Conservation (phyloP, 2,797 vertebrate species). For the Semaprochilodus insignis region DNA sequence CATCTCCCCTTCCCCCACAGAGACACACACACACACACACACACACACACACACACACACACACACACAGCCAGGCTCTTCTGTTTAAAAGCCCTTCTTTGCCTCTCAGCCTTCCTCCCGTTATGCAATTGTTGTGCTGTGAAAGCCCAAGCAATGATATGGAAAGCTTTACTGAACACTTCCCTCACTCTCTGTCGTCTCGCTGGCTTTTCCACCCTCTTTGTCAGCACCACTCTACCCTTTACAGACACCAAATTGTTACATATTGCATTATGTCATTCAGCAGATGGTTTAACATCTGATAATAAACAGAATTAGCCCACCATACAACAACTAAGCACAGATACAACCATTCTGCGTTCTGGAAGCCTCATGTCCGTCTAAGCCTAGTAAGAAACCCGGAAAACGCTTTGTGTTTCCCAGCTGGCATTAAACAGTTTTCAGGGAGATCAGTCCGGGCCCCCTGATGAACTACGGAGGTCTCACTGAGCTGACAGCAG, state of each 20-base stretch:
- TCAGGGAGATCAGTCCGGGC: no score
- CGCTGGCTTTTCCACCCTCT: constrained; percentile 1
- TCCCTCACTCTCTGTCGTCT: not conserved
- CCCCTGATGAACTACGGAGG: no score
- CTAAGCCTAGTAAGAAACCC: no score
- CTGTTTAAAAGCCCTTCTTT: constrained; percentile 33
- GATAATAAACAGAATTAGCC: not conserved
- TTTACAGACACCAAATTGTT: not conserved
- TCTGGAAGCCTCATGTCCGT: not conserved
- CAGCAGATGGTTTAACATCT: not conserved
- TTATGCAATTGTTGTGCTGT: constrained; percentile 37
- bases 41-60: not conserved
- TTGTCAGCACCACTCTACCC: not conserved
- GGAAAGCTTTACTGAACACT: constrained; percentile 35
- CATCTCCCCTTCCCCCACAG: not conserved
- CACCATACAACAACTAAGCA: not conserved
- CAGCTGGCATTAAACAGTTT: no score
- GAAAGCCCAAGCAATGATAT: constrained; percentile 20
- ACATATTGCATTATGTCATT: not conserved
- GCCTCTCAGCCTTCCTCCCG: constrained; percentile 27
- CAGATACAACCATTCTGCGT: not conserved
- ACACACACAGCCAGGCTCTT: not conserved
- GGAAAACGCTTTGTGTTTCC: no score
- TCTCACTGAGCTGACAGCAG: no score
- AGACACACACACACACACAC: not conserved